Percentiles rank a stretch among this genome's conserved stretches.
Evolutionary conservation across 1,140 invertebrate species (phyloP).

Genomic region (Microvelia longipes): DNA sequence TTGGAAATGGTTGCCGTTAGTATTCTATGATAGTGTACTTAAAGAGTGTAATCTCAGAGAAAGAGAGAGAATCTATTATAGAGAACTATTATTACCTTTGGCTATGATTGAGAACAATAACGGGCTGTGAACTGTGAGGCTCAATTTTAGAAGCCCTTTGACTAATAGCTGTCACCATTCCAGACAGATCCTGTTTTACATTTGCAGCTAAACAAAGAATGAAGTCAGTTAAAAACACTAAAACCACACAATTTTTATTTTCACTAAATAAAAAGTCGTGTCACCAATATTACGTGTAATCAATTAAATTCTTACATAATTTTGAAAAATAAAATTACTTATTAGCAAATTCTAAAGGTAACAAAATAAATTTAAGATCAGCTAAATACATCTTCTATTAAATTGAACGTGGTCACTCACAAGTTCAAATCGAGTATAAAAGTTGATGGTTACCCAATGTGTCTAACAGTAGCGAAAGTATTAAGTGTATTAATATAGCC

Average conservation of each 20-base stretch:
- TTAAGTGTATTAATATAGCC: too few relatives aligned
- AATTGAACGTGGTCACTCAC: too few relatives aligned
- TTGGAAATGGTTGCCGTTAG: not conserved
- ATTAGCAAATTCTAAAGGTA: not conserved
- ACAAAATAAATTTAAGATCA: not conserved
- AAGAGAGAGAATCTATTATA: not conserved
- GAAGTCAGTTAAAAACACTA: not conserved
- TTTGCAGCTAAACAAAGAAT: not conserved
- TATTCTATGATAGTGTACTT: not conserved
- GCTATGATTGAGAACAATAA: not conserved
- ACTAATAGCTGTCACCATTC: not conserved
- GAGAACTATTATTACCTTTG: not conserved
- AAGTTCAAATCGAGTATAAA: too few relatives aligned
- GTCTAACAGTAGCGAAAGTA: too few relatives aligned
- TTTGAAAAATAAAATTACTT: not conserved
- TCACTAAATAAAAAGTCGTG: too few relatives aligned
- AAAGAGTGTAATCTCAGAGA: not conserved
- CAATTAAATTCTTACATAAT: too few relatives aligned
- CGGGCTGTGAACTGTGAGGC: slow-evolving; percentile 3
- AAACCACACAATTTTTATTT: too few relatives aligned
- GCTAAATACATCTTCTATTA: not conserved
- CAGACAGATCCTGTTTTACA: not conserved
- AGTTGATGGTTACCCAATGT: too few relatives aligned
- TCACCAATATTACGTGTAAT: too few relatives aligned
- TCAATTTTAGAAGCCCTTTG: not conserved